phyloP scores from a whole-genome alignment of 2,888 invertebrate genomes.

The Dolomedes plantarius region DNA sequence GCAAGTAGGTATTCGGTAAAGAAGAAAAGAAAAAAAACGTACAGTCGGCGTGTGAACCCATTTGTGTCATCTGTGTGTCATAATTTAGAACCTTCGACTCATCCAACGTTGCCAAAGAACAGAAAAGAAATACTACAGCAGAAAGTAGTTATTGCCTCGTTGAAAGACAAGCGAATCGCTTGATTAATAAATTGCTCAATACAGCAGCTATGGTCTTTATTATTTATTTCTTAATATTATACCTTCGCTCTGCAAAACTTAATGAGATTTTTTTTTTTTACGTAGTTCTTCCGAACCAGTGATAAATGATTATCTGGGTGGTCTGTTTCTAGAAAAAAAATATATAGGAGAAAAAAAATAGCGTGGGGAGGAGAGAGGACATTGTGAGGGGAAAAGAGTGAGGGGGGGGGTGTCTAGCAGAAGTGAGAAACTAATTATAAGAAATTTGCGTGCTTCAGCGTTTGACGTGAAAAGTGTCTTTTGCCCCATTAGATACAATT shows the following conservation, averaged over 20 bases:
- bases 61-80: not conserved
- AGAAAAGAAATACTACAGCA: constrained; percentile 22
- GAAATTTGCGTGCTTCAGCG: constrained; percentile 44
- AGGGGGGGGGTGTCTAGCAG: constrained; percentile 18
- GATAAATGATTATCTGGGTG: constrained; percentile 68
- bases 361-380: not conserved
- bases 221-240: constrained; percentile 60
- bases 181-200: constrained; percentile 67
- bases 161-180: constrained; percentile 60
- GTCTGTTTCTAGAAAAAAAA: constrained; percentile 17
- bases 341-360: not conserved
- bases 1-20: no score
- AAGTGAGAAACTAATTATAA: constrained; percentile 67
- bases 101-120: not conserved
- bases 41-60: not conserved
- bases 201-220: constrained; percentile 38
- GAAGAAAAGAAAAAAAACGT: not conserved
- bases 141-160: constrained; percentile 23
- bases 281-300: constrained; percentile 35
- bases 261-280: constrained; percentile 57
- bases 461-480: not conserved
- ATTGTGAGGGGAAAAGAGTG: not conserved
- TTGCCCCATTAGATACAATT: not conserved
- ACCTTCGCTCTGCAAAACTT: constrained; percentile 43
- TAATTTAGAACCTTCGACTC: constrained; percentile 33